These are phyloP conservation scores for Aulostomus chinensis DNA, from an alignment of 2,797 vertebrate species.

Conservation along the genomic window DNA sequence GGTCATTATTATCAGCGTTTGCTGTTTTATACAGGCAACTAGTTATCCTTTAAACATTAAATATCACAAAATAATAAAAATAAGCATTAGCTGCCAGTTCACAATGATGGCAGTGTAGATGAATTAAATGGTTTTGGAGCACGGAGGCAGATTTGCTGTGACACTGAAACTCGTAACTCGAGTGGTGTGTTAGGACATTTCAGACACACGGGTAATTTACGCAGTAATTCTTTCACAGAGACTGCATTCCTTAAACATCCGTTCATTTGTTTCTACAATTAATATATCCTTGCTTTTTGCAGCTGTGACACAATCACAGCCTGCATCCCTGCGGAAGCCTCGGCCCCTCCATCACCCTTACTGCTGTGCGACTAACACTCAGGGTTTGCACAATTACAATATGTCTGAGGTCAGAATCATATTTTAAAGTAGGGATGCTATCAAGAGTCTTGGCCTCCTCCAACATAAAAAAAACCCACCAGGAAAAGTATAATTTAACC, in stretches of 20 bases:
- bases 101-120: neutral
- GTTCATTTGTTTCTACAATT: too few relatives aligned
- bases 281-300: too few relatives aligned
- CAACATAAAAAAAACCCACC: neutral
- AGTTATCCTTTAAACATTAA: neutral
- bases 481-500: neutral
- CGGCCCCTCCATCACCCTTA: neutral
- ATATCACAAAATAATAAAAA: neutral
- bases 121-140: neutral
- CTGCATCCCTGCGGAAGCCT: too few relatives aligned
- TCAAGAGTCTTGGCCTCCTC: neutral
- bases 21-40: neutral
- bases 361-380: neutral
- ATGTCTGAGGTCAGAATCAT: too few relatives aligned
- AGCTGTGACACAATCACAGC: too few relatives aligned
- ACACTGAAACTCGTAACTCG: neutral
- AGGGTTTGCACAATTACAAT: neutral
- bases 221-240: neutral
- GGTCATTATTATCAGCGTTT: neutral
- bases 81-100: neutral
- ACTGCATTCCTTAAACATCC: too few relatives aligned
- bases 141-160: neutral
- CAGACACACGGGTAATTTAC: neutral
- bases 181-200: too few relatives aligned
- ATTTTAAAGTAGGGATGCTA: neutral